Conservation (phyloP, 2,797 vertebrate genomes). For the Adrianichthys oophorus region DNA sequence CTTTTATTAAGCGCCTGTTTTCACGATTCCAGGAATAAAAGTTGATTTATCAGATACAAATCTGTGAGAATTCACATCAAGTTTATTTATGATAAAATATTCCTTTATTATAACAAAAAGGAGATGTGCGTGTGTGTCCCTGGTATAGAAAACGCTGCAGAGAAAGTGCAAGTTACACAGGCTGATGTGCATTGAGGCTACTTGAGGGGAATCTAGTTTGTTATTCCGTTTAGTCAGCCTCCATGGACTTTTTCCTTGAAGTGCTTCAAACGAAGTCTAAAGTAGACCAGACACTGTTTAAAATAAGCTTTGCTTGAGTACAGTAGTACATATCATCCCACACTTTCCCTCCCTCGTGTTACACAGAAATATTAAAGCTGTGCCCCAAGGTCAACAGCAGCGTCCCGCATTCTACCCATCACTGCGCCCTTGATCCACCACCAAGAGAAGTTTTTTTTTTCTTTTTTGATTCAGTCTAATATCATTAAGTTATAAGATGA, state of each 20-base stretch:
- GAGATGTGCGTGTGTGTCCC: slow-evolving; percentile 39
- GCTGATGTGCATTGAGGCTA: slow-evolving; percentile 48
- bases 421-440: slow-evolving; percentile 42
- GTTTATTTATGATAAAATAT: slow-evolving; percentile 40
- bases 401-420: slow-evolving; percentile 55
- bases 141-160: slow-evolving; percentile 28
- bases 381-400: slow-evolving; percentile 62
- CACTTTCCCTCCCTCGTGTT: slow-evolving; percentile 40
- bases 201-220: slow-evolving; percentile 61
- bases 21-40: slow-evolving; percentile 39
- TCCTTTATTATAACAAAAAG: slow-evolving; percentile 20
- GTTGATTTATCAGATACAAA: slow-evolving; percentile 13
- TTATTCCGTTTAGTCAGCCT: slow-evolving; percentile 71
- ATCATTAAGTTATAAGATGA: slow-evolving; percentile 82
- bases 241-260: slow-evolving; percentile 54
- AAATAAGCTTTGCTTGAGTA: slow-evolving; percentile 51
- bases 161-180: slow-evolving; percentile 49
- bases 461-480: slow-evolving; percentile 72
- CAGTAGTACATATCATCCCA: slow-evolving; percentile 37
- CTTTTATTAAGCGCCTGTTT: slow-evolving; percentile 43
- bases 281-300: slow-evolving; percentile 51
- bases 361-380: slow-evolving; percentile 64
- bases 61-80: slow-evolving; percentile 8
- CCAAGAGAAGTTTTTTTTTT: slow-evolving; percentile 30
- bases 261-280: slow-evolving; percentile 53